These are phyloP conservation scores for Tragelaphus strepsiceros DNA, from an alignment of 2,113 vertebrate genomes.

Conservation along the genomic window DNA sequence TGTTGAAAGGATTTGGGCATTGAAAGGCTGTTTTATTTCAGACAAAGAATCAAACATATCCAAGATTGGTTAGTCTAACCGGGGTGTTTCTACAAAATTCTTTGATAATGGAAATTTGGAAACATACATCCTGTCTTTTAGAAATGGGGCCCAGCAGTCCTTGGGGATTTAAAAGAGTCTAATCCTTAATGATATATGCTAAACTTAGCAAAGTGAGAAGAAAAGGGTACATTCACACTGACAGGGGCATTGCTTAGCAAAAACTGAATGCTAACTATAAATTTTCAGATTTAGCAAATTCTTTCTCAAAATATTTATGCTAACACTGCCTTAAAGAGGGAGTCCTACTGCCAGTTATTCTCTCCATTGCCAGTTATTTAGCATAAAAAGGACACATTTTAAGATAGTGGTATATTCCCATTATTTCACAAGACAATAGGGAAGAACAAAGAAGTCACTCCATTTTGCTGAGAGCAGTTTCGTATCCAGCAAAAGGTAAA, in stretches of 20 bases:
- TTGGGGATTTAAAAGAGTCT: not conserved
- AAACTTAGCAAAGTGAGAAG: not conserved
- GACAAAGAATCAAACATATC: not conserved
- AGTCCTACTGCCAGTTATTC: not conserved
- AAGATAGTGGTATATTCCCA: not conserved
- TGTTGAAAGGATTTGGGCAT: slow-evolving; percentile 24
- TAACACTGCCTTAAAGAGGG: not conserved
- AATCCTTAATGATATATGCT: not conserved
- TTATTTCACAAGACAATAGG: not conserved
- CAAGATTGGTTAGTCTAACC: not conserved
- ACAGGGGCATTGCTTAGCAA: not conserved
- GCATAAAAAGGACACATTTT: not conserved
- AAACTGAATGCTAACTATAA: not conserved
- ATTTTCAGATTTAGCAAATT: not conserved
- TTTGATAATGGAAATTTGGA: slow-evolving; percentile 43
- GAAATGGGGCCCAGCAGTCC: not conserved
- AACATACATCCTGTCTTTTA: not conserved
- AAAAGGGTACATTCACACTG: not conserved
- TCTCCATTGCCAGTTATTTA: not conserved
- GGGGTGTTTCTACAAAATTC: not conserved
- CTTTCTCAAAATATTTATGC: not conserved
- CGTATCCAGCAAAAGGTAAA: not conserved
- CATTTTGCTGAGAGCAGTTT: not conserved
- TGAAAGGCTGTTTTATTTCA: slow-evolving; percentile 16
- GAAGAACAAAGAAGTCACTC: not conserved